Percentiles rank a stretch among this genome's conserved stretches.
phyloP scores from a whole-genome alignment of 2,888 invertebrate genomes.

The Nowickia ferox region DNA sequence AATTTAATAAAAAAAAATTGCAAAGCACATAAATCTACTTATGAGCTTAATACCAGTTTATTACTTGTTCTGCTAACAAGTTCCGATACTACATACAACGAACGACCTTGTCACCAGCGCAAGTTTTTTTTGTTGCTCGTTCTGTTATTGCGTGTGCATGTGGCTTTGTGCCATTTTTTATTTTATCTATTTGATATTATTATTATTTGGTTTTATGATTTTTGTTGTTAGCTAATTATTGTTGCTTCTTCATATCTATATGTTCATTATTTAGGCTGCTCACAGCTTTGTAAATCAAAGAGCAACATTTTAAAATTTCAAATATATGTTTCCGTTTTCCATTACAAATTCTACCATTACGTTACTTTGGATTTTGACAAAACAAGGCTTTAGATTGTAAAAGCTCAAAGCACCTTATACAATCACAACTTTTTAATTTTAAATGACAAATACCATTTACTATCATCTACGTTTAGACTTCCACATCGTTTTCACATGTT shows the following conservation, averaged over 20 bases:
- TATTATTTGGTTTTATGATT: slow-evolving; percentile 23
- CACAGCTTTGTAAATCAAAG: not conserved
- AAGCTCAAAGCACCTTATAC: too few relatives aligned
- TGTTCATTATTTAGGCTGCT: slow-evolving; percentile 26
- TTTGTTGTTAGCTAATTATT: slow-evolving; percentile 1
- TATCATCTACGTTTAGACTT: too few relatives aligned
- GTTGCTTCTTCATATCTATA: not conserved
- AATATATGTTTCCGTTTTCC: too few relatives aligned
- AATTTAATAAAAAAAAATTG: not conserved
- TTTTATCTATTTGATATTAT: not conserved
- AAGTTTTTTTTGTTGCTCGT: slow-evolving; percentile 30
- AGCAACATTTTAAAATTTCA: not conserved
- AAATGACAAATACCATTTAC: not conserved
- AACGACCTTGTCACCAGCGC: slow-evolving; percentile 71
- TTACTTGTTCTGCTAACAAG: slow-evolving; percentile 11
- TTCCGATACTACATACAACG: slow-evolving; percentile 5
- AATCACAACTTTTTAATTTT: too few relatives aligned
- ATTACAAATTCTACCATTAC: too few relatives aligned
- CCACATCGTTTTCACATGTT: too few relatives aligned
- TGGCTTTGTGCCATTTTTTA: slow-evolving; percentile 34
- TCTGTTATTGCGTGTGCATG: slow-evolving; percentile 19
- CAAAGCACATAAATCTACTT: not conserved
- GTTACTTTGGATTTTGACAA: too few relatives aligned
- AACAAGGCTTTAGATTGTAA: too few relatives aligned
- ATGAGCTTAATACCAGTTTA: slow-evolving; percentile 9